Base-by-base conservation (phyloP, 1,140 invertebrate species). In the Heterodera carotae region DNA sequence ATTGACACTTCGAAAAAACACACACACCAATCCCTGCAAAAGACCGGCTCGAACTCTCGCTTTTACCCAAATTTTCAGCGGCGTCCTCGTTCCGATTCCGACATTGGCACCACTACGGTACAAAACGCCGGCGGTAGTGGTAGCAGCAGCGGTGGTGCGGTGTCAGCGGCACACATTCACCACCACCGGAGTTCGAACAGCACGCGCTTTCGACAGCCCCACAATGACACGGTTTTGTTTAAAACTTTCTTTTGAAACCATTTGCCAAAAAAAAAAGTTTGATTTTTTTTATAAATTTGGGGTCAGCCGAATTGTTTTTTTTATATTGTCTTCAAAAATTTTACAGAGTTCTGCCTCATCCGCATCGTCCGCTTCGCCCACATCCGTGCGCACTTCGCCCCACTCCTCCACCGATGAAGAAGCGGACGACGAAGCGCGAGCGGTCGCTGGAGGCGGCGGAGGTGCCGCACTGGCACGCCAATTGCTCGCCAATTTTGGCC, bases 221-320 rank as follows among this genome's bases (percentile, higher is more conserved):
- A 71, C 15, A 71, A 71, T 25, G 69, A 71, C 59, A 33, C 69
- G 69, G 69, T 71, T 25, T 43, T 31, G 4, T 31, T 56, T 69
- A 2, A 34, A 8, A 43, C 25, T 22, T 43, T 39, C 4, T 39
- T 39, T 39, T 4, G 36, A 10, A 4, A 10, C 36, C 10, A 39
- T 27, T 29, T 2, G n/a, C 22, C 5, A 69, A 33, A 10, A 2
- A 4, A 7, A 2, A 34, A 1, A 69, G 25, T 36, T 39, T 39
- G 36, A 39, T 6, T 6, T 6, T 39, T 39, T 39, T 39, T 39
- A 6, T 10, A 39, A 4, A 6, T 39, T 39, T 39, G 4, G 4
- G 36, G 36, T 39, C 36, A n/a, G n/a, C n/a, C n/a, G n/a, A n/a
- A 39, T 39, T 39, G 4, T 39, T 39, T 39, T 39, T 39, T 39